phyloP scores from a whole-genome alignment of 2,797 vertebrate species.

The Taeniopygia guttata region DNA sequence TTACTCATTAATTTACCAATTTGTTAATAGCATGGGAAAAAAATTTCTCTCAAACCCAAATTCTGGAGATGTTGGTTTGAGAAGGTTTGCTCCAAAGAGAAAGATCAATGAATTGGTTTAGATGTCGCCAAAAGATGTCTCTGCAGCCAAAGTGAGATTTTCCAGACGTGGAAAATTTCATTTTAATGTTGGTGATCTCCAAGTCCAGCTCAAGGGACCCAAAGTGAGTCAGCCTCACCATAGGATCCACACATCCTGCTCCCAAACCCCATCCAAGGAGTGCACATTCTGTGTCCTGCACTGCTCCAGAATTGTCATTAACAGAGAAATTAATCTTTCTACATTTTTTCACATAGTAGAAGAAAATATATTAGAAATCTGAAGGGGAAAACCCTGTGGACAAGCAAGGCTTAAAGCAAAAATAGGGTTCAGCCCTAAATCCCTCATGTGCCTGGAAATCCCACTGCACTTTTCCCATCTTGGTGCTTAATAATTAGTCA shows the following conservation, averaged over 20 bases:
- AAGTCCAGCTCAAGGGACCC: background rate
- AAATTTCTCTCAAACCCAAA: background rate
- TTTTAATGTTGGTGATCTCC: background rate
- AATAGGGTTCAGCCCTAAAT: background rate
- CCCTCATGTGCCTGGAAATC: background rate
- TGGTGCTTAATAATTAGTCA: slow-evolving; percentile 41
- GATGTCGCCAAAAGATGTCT: background rate
- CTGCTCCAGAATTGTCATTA: background rate
- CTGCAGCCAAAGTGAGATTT: background rate
- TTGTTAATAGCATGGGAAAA: background rate
- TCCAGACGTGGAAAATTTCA: background rate
- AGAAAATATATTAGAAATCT: background rate
- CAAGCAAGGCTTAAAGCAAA: background rate
- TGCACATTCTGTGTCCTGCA: background rate
- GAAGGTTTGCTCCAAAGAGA: background rate
- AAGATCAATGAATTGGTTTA: background rate
- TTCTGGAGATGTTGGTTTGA: background rate
- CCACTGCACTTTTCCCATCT: background rate
- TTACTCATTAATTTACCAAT: background rate
- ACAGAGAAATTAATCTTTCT: background rate
- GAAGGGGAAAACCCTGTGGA: fast-evolving
- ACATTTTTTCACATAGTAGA: background rate
- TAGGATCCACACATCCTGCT: fast-evolving
- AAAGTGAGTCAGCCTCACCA: background rate
- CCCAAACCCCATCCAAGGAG: background rate